These are phyloP conservation scores for Pipistrellus nathusii DNA, from an alignment of 2,797 vertebrate species.

Conservation along the genomic window DNA sequence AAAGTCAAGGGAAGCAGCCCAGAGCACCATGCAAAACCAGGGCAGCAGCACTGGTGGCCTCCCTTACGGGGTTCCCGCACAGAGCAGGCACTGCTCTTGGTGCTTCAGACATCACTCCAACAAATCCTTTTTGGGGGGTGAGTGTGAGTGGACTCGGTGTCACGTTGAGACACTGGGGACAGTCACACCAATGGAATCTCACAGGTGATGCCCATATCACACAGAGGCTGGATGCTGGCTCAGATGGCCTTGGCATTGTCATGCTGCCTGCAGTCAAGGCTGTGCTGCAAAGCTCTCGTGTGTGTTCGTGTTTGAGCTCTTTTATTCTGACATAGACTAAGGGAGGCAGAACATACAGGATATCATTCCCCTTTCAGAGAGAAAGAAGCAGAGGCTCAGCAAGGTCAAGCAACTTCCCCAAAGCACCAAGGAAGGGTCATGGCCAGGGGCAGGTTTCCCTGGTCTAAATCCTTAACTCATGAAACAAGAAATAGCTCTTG, in stretches of 20 bases:
- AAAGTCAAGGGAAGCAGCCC: not conserved
- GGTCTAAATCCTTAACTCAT: not conserved
- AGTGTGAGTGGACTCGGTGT: no score
- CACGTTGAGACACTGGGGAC: not conserved
- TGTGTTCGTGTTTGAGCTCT: not conserved
- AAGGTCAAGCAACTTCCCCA: not conserved
- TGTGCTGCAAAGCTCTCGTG: not conserved
- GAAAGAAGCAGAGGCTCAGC: not conserved
- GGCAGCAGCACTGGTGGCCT: accelerated
- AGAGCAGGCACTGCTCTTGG: accelerated
- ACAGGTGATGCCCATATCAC: not conserved
- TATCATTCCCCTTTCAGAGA: not conserved
- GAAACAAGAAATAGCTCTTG: not conserved
- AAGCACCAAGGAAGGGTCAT: not conserved
- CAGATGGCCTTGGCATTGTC: accelerated
- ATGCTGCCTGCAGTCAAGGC: accelerated
- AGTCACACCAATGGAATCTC: not conserved
- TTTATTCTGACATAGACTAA: not conserved
- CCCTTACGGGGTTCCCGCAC: accelerated
- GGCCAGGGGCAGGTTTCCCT: not conserved
- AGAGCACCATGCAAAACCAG: no score
- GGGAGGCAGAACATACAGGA: not conserved
- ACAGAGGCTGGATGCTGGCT: accelerated
- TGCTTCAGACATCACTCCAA: no score
- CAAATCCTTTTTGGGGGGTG: not conserved